Evolutionary conservation across 2,888 invertebrate species (phyloP).

Genomic region (Lordiphosa andalusiaca): DNA sequence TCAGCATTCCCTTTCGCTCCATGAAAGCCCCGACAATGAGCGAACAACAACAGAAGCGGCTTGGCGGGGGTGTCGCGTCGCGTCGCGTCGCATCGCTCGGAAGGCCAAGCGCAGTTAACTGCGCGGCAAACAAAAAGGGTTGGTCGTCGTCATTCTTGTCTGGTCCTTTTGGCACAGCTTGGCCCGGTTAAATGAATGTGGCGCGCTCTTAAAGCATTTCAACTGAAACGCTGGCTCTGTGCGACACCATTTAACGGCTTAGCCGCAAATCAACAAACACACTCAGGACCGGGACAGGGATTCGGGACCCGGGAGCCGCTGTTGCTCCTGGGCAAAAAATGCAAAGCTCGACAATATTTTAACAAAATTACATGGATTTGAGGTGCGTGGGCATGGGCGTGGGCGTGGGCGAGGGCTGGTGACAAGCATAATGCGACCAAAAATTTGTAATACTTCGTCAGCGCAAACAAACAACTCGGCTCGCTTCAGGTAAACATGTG

Average conservation of each 20-base stretch:
- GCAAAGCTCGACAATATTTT: constrained; percentile 65
- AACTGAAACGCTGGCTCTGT: constrained; percentile 7
- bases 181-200: no score
- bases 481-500: constrained; percentile 65
- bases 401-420: constrained; percentile 32
- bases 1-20: constrained; percentile 30
- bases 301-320: neutral
- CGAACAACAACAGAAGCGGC: constrained; percentile 33
- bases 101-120: constrained; percentile 15
- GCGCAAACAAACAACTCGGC: constrained; percentile 46
- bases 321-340: constrained; percentile 21
- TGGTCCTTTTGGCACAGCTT: neutral
- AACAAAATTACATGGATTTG: constrained; percentile 68
- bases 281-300: neutral
- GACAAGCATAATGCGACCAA: constrained; percentile 52
- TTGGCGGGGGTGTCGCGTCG: constrained; percentile 1
- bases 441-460: constrained; percentile 57
- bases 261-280: constrained; percentile 58
- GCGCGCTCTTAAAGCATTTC: constrained; percentile 24
- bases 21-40: constrained; percentile 39
- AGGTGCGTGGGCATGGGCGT: constrained; percentile 37
- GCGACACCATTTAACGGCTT: constrained; percentile 54
- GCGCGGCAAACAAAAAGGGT: constrained; percentile 11
- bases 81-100: no score
- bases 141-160: constrained; percentile 11